phyloP scores from a whole-genome alignment of 2,888 invertebrate species.

The Anthrax anthrax region DNA sequence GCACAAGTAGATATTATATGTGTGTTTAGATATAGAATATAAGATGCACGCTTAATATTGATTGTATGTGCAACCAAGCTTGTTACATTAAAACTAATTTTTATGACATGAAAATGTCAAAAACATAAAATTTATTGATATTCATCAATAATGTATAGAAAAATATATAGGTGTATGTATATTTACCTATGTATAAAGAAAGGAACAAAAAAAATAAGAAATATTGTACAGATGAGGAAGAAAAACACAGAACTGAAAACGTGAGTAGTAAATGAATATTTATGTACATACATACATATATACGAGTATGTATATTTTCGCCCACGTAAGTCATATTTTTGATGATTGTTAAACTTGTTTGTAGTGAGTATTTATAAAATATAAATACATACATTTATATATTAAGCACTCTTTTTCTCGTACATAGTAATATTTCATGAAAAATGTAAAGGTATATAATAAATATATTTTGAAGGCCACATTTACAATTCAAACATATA shows the following conservation, averaged over 20 bases:
- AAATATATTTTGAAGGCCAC: no score
- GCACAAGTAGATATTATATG: no score
- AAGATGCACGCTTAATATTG: no score
- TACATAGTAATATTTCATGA: no score
- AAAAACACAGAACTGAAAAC: background rate
- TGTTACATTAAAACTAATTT: background rate
- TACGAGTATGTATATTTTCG: background rate
- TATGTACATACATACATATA: background rate
- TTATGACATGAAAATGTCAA: background rate
- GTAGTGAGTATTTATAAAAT: no score
- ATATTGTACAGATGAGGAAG: no score
- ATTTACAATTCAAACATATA: no score
- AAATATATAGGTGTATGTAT: background rate
- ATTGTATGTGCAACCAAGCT: background rate
- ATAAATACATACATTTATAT: no score
- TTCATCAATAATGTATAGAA: background rate
- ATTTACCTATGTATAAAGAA: background rate
- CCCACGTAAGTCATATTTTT: background rate
- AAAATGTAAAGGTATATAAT: no score
- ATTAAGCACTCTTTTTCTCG: no score
- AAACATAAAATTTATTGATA: background rate
- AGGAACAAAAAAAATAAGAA: background rate
- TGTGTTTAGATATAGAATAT: no score
- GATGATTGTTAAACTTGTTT: background rate
- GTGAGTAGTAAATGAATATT: background rate